Evolutionary conservation across 2,888 invertebrate species (phyloP).

Genomic region (Epistrophe grossulariae): DNA sequence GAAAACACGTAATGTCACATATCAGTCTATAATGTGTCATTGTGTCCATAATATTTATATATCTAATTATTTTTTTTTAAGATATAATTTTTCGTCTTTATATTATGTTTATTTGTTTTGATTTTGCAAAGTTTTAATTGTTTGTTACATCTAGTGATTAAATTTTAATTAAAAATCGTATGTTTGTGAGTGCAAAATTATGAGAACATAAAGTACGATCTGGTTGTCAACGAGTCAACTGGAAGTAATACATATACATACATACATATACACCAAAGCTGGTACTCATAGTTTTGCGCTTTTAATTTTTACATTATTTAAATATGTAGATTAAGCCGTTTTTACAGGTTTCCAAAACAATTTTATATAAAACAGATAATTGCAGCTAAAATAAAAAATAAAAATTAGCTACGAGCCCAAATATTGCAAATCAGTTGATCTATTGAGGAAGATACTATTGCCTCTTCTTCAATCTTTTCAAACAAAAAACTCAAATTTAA

Average conservation of each 20-base stretch:
- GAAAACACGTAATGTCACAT: constrained; percentile 18
- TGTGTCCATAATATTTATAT: constrained; percentile 13
- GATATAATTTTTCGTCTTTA: background rate
- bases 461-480: too few relatives aligned
- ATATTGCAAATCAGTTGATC: too few relatives aligned
- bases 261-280: constrained; percentile 18
- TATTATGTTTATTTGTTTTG: background rate
- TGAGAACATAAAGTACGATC: background rate
- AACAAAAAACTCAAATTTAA: too few relatives aligned
- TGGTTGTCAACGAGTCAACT: background rate
- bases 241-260: background rate
- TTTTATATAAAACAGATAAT: background rate
- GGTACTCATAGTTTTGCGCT: background rate
- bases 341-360: background rate
- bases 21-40: constrained; percentile 10
- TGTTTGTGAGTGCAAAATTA: background rate
- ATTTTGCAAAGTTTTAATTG: background rate
- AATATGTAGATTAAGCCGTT: background rate
- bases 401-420: too few relatives aligned
- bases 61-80: background rate
- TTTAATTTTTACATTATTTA: background rate
- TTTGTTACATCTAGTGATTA: background rate
- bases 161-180: background rate
- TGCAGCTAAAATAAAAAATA: background rate
- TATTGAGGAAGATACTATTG: too few relatives aligned